A percentile compares a stretch with the other conserved stretches of the same genome.
Evolutionary conservation across 2,888 invertebrate genomes (phyloP).

Genomic region (Ennomos quercinarius): DNA sequence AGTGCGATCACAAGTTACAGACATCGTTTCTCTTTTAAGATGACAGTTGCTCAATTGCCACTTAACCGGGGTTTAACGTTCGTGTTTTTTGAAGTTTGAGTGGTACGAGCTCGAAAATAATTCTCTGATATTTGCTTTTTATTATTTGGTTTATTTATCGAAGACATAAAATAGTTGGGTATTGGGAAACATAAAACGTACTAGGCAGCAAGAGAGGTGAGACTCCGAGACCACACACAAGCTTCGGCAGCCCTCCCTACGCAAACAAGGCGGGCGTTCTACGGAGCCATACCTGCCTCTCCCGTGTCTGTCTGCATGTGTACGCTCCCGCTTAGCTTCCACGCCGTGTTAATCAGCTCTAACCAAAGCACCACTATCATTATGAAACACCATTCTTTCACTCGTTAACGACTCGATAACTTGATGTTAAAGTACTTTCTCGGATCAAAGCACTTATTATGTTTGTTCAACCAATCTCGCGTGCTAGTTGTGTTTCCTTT

Average conservation of each 20-base stretch:
- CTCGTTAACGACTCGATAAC: conserved; percentile 73
- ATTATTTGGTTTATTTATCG: conserved; percentile 29
- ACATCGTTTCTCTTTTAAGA: conserved; percentile 51
- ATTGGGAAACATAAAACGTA: conserved; percentile 42
- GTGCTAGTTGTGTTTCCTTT: conserved; percentile 25
- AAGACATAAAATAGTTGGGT: conserved; percentile 44
- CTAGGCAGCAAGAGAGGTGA: conserved; percentile 37
- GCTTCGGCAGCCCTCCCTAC: conserved; percentile 63
- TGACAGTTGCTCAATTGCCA: conserved; percentile 47
- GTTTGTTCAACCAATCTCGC: conserved; percentile 48
- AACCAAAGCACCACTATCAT: conserved; percentile 75
- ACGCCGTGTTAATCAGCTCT: conserved; percentile 71
- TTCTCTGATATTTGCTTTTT: conserved; percentile 17
- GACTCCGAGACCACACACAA: conserved; percentile 72
- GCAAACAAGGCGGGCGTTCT: conserved; percentile 73
- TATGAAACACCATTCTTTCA: conserved; percentile 75
- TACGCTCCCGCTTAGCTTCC: conserved; percentile 67
- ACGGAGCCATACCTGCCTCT: conserved; percentile 58
- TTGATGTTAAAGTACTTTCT: conserved; percentile 58
- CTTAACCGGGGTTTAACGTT: conserved; percentile 44
- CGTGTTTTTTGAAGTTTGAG: conserved; percentile 21
- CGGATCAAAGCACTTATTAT: conserved; percentile 56
- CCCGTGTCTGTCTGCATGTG: conserved; percentile 62
- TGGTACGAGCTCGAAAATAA: conserved; percentile 20
- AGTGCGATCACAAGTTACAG: conserved; percentile 56